A percentile compares a stretch with the other conserved stretches of the same genome.
Conservation (phyloP, 2,888 invertebrate species). For the Actias luna region DNA sequence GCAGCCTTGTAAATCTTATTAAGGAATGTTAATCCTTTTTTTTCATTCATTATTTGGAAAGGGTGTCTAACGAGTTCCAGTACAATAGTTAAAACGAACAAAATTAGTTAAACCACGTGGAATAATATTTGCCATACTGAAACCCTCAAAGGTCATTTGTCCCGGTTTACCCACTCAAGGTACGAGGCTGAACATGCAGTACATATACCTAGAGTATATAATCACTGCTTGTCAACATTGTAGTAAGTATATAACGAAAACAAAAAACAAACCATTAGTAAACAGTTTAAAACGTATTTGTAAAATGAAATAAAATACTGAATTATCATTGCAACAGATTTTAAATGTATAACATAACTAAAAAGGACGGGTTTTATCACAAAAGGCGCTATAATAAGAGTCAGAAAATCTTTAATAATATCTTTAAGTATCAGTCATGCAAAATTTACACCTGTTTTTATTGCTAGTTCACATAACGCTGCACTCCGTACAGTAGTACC, state of each 20-base stretch:
- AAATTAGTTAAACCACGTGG: too few relatives aligned
- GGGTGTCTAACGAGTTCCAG: too few relatives aligned
- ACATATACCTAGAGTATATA: neutral
- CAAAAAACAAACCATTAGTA: neutral
- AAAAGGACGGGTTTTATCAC: slow-evolving; percentile 8
- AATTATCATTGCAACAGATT: neutral
- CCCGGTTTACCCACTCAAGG: neutral
- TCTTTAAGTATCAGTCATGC: slow-evolving; percentile 3
- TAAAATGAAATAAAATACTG: neutral
- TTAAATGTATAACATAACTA: neutral
- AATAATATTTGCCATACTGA: too few relatives aligned
- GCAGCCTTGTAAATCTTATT: too few relatives aligned
- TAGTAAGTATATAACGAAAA: neutral
- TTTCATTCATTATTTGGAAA: too few relatives aligned
- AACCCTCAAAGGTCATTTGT: too few relatives aligned
- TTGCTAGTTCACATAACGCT: neutral
- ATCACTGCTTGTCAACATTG: neutral
- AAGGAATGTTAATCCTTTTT: too few relatives aligned
- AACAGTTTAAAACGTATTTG: neutral
- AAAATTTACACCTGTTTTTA: slow-evolving; percentile 3
- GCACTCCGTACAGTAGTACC: slow-evolving; percentile 7
- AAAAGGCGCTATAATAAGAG: neutral
- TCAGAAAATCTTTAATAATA: slow-evolving; percentile 7
- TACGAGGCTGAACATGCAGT: neutral
- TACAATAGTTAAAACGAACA: too few relatives aligned